These are phyloP conservation scores for Spilogale gracilis DNA, from an alignment of 2,113 vertebrate species.

Conservation along the genomic window DNA sequence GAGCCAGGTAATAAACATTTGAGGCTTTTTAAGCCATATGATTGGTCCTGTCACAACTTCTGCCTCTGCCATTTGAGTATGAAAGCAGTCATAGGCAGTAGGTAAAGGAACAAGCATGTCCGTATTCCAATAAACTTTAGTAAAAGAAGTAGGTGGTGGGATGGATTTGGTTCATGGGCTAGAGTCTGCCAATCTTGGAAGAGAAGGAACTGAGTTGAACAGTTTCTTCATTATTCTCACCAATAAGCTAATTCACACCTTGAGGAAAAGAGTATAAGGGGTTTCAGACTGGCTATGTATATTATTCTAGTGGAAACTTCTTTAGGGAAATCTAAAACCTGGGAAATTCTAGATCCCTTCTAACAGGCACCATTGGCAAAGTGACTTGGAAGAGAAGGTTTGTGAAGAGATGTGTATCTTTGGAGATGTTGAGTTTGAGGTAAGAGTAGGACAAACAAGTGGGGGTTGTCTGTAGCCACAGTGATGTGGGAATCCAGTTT, in stretches of 20 bases:
- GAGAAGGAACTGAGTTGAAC: background rate
- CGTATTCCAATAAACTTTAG: constrained; percentile 24
- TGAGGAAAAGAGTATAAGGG: background rate
- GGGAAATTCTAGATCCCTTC: background rate
- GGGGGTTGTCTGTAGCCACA: background rate
- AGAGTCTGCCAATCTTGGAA: background rate
- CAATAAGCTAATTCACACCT: background rate
- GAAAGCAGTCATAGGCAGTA: background rate
- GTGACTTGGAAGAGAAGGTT: background rate
- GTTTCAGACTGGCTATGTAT: background rate
- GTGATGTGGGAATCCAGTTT: background rate
- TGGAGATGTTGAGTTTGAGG: background rate
- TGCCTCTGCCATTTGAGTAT: background rate
- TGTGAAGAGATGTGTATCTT: background rate
- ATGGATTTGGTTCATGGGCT: background rate
- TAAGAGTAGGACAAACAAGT: background rate
- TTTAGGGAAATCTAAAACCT: background rate
- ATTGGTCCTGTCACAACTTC: background rate
- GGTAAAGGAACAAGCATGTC: background rate
- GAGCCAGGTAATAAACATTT: background rate
- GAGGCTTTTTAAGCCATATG: background rate
- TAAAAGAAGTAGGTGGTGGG: background rate
- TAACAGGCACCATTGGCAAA: background rate
- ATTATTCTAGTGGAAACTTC: background rate
- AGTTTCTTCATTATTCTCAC: background rate